These are phyloP conservation scores for Aplocera efformata DNA, from an alignment of 2,888 invertebrate genomes.

Conservation along the genomic window DNA sequence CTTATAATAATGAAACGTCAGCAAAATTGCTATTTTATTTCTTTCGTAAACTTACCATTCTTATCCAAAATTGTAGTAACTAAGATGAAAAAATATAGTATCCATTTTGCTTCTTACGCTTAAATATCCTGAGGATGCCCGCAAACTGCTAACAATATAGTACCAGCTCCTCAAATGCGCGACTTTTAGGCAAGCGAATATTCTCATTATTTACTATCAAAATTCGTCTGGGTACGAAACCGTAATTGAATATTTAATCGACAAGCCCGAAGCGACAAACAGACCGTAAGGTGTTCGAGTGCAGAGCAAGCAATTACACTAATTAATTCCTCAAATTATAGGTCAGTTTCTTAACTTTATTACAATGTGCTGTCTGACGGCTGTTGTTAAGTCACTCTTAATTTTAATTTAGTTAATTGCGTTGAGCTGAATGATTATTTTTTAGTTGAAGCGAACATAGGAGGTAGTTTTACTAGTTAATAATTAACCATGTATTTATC, in stretches of 20 bases:
- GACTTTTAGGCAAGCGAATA: conserved; percentile 6
- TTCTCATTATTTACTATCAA: conserved; percentile 10
- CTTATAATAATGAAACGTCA: too few relatives aligned
- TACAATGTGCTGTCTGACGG: conserved; percentile 3
- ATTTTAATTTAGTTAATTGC: conserved; percentile 28
- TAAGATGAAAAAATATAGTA: not conserved
- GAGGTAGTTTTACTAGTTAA: too few relatives aligned
- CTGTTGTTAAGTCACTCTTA: conserved; percentile 7
- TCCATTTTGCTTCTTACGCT: not conserved
- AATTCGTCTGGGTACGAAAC: conserved; percentile 9
- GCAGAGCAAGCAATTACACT: conserved; percentile 20
- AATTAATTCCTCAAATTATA: conserved; percentile 17
- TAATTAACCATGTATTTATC: too few relatives aligned
- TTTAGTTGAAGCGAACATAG: too few relatives aligned
- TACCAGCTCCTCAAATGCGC: conserved; percentile 1
- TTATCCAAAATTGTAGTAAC: too few relatives aligned
- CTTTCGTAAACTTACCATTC: too few relatives aligned
- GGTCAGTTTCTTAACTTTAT: conserved; percentile 9
- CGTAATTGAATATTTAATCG: conserved; percentile 15
- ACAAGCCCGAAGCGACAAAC: conserved; percentile 13
- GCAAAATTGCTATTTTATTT: too few relatives aligned
- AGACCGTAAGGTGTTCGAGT: conserved; percentile 11
- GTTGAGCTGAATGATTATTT: conserved; percentile 8
- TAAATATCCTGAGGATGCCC: not conserved
- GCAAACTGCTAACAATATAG: conserved; percentile 2